Conservation (phyloP, 2,113 vertebrate species). For the Paraplagusia blochii region DNA sequence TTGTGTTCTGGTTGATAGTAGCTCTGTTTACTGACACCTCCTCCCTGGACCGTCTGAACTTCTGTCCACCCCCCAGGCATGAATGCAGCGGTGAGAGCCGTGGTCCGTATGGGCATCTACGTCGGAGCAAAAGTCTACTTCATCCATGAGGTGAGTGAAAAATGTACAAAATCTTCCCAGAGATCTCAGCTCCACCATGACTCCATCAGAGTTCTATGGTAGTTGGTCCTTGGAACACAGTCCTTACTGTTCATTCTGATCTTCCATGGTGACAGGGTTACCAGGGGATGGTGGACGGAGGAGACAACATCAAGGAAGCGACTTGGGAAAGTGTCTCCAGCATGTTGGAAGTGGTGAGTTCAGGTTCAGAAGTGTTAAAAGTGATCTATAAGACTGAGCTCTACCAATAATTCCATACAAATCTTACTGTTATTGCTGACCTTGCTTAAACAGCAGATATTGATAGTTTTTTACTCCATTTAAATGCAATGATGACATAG, state of each 20-base stretch:
- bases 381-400: too few relatives aligned
- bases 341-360: slow-evolving; percentile 94
- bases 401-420: too few relatives aligned
- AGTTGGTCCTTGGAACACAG: too few relatives aligned
- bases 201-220: too few relatives aligned
- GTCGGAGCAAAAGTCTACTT: slow-evolving; percentile 71
- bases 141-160: slow-evolving; percentile 64
- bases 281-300: slow-evolving; percentile 97
- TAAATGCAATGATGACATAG: too few relatives aligned
- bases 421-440: too few relatives aligned
- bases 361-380: not conserved
- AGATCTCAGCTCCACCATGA: too few relatives aligned
- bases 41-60: not conserved
- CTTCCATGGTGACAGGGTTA: slow-evolving; percentile 81
- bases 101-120: slow-evolving; percentile 66
- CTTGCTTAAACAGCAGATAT: too few relatives aligned
- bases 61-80: slow-evolving; percentile 42
- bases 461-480: too few relatives aligned
- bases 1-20: too few relatives aligned
- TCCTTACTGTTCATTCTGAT: not conserved
- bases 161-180: too few relatives aligned
- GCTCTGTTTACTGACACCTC: not conserved
- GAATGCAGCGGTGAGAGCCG: slow-evolving; percentile 67
- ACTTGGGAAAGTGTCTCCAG: slow-evolving; percentile 95
- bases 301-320: slow-evolving; percentile 89